Conservation (phyloP, 2,113 vertebrate species). For the Callorhinus ursinus region DNA sequence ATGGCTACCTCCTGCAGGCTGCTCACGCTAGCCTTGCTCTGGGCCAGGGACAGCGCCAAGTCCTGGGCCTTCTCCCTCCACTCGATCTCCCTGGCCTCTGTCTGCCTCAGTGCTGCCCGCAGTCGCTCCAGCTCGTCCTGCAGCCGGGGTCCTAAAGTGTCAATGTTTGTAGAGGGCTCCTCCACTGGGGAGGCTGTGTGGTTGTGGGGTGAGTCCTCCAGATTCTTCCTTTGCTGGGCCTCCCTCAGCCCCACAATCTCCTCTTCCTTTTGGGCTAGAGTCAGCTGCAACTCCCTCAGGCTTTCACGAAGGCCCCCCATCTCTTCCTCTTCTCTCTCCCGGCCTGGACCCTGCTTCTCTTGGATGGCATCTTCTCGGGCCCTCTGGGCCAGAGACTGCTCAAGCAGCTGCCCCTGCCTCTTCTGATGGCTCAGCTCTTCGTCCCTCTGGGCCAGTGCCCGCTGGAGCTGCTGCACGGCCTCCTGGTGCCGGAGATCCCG, state of each 20-base stretch:
- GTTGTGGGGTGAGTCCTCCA: slow-evolving; percentile 43
- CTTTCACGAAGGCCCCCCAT: slow-evolving; percentile 43
- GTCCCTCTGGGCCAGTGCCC: slow-evolving; percentile 56
- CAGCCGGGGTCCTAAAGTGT: slow-evolving; percentile 50
- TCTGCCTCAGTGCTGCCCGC: slow-evolving; percentile 76
- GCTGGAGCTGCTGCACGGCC: slow-evolving; percentile 67
- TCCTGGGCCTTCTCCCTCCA: slow-evolving; percentile 83
- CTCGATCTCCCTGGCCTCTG: slow-evolving; percentile 81
- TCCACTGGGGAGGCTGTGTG: slow-evolving; percentile 48
- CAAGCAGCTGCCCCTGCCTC: slow-evolving; percentile 64
- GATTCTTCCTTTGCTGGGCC: slow-evolving; percentile 53
- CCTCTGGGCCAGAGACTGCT: slow-evolving; percentile 49
- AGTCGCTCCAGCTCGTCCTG: slow-evolving; percentile 75
- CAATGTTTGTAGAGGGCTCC: neutral
- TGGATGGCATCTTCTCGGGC: neutral
- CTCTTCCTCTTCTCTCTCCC: slow-evolving; percentile 57
- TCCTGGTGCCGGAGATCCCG: slow-evolving; percentile 61
- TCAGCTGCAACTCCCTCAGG: slow-evolving; percentile 64
- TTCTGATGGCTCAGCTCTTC: slow-evolving; percentile 60
- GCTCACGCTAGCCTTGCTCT: slow-evolving; percentile 77
- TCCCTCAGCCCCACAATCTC: slow-evolving; percentile 77
- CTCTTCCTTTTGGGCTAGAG: slow-evolving; percentile 68
- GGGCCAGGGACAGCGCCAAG: slow-evolving; percentile 74
- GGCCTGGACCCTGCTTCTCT: slow-evolving; percentile 14
- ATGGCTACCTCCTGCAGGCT: slow-evolving; percentile 77